Evolutionary conservation across 2,113 vertebrate species (phyloP).

Genomic region (Prochilodus magdalenae): DNA sequence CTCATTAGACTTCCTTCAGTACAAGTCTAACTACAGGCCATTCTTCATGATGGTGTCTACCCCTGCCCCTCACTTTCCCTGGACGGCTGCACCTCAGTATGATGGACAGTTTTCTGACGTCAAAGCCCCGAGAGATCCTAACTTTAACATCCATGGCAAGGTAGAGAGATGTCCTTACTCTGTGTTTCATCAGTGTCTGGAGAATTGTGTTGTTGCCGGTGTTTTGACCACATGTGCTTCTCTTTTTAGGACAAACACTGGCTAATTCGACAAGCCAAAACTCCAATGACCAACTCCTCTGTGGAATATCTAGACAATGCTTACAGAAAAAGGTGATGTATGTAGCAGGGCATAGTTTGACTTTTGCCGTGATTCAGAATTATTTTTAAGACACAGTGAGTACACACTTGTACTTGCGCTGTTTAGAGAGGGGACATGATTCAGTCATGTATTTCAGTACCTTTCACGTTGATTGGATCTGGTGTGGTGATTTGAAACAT

Average conservation of each 20-base stretch:
- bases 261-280: conserved; percentile 96
- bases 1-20: conserved; percentile 92
- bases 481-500: background rate
- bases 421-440: no score
- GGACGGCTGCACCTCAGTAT: conserved; percentile 95
- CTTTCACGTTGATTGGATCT: no score
- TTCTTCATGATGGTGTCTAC: conserved; percentile 99
- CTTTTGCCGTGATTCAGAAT: background rate
- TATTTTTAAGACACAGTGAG: background rate
- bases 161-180: conserved; percentile 65
- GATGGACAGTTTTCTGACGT: conserved; percentile 81
- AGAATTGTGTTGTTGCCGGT: background rate
- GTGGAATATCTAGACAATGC: conserved; percentile 90
- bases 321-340: conserved; percentile 87
- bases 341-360: background rate
- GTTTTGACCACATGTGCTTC: background rate
- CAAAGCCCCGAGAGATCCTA: conserved; percentile 90
- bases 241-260: conserved; percentile 93
- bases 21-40: conserved; percentile 88
- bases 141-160: conserved; percentile 93
- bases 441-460: no score
- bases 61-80: conserved; percentile 93
- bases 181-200: background rate
- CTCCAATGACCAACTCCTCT: conserved; percentile 95
- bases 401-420: background rate